phyloP scores from a whole-genome alignment of 2,888 invertebrate species.

The Chrysolina americana region DNA sequence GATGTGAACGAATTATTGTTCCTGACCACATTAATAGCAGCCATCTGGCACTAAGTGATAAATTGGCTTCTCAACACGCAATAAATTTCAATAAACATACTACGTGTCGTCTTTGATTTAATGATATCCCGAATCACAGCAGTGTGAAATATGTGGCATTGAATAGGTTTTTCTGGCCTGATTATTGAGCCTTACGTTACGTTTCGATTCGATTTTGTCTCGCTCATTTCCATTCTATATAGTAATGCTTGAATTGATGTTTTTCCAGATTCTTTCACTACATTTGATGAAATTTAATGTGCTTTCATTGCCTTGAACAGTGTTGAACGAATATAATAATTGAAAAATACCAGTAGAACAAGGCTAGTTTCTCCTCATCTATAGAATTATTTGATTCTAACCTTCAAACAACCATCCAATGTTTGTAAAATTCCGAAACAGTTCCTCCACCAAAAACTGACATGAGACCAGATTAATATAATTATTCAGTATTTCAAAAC shows the following conservation, averaged over 20 bases:
- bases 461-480: too few species aligned
- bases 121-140: not conserved
- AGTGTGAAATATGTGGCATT: not conserved
- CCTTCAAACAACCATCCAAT: too few species aligned
- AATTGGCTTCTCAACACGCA: constrained; percentile 1
- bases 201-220: not conserved
- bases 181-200: not conserved
- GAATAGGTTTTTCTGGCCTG: not conserved
- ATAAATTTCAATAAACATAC: constrained; percentile 14
- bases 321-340: too few species aligned
- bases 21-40: not conserved
- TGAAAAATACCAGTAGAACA: too few species aligned
- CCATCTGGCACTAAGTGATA: not conserved
- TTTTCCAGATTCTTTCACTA: not conserved
- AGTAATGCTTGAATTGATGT: not conserved
- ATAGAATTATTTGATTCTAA: too few species aligned
- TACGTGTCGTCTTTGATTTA: constrained; percentile 14
- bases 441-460: too few species aligned
- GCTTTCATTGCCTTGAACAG: too few species aligned
- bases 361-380: too few species aligned
- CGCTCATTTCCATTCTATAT: not conserved
- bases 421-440: too few species aligned
- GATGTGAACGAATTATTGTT: not conserved
- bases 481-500: too few species aligned
- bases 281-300: too few species aligned